Percentiles rank a stretch among this genome's conserved stretches.
Evolutionary conservation across 2,888 invertebrate species (phyloP).

Genomic region (Limenitis camilla): DNA sequence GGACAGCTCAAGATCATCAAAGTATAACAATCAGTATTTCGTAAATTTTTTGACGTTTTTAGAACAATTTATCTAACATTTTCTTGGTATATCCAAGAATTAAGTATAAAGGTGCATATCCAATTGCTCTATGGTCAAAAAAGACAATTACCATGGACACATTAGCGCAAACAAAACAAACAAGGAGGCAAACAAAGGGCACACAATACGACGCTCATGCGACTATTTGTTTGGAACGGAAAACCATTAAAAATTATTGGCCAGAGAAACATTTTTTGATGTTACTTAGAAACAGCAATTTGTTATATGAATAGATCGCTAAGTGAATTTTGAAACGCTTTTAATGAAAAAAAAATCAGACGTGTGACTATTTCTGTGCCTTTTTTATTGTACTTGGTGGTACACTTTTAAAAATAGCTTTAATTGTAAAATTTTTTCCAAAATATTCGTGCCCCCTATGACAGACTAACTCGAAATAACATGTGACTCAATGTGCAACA

Average conservation of each 20-base stretch:
- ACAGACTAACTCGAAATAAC: too few relatives aligned
- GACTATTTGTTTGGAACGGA: conserved; percentile 51
- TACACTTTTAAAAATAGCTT: too few relatives aligned
- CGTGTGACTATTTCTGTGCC: background rate
- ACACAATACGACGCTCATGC: conserved; percentile 40
- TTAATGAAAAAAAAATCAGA: background rate
- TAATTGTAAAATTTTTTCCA: too few relatives aligned
- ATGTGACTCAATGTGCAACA: too few relatives aligned
- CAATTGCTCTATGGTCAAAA: conserved; percentile 16
- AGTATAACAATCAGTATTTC: too few relatives aligned
- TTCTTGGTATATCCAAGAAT: too few relatives aligned
- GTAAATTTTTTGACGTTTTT: too few relatives aligned
- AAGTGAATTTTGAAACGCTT: background rate
- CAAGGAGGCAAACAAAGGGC: conserved; percentile 41
- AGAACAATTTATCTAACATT: too few relatives aligned
- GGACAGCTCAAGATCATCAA: too few relatives aligned
- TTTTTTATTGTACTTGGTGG: too few relatives aligned
- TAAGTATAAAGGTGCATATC: too few relatives aligned
- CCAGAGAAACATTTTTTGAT: conserved; percentile 39
- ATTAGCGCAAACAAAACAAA: conserved; percentile 54
- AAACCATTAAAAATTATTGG: conserved; percentile 68
- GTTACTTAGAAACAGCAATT: conserved; percentile 45
- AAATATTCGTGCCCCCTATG: too few relatives aligned
- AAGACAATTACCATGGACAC: conserved; percentile 50
- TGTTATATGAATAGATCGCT: conserved; percentile 22